phyloP scores from a whole-genome alignment of 2,888 invertebrate genomes.

The Elysia crispata region DNA sequence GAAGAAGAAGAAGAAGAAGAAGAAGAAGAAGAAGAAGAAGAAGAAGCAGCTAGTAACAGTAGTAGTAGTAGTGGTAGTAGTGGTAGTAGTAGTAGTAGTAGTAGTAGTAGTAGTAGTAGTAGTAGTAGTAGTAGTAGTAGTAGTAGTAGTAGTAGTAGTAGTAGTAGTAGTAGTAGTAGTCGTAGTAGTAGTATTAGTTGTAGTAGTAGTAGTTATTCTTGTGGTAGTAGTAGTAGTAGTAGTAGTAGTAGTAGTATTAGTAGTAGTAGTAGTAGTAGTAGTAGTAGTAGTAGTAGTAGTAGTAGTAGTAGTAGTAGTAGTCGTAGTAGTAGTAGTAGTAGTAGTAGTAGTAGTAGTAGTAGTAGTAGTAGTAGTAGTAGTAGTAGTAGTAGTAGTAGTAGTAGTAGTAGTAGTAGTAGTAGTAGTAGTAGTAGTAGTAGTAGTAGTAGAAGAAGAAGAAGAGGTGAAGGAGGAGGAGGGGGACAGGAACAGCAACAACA shows the following conservation, averaged over 20 bases:
- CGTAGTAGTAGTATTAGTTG: no score
- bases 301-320: conserved; percentile 24
- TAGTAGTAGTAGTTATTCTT: no score
- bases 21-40: background rate
- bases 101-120: background rate
- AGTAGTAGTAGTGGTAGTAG: background rate
- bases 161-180: conserved; percentile 9
- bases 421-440: conserved; percentile 25
- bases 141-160: background rate
- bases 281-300: conserved; percentile 23
- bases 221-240: no score
- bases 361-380: conserved; percentile 21
- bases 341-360: conserved; percentile 32
- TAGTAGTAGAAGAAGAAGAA: conserved; percentile 20
- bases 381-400: conserved; percentile 11
- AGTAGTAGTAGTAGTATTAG: no score
- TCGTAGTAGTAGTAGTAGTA: conserved; percentile 30
- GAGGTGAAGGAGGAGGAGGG: no score
- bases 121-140: background rate
- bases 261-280: no score
- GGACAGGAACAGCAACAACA: no score
- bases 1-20: conserved; percentile 1
- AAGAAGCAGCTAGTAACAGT: no score
- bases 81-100: background rate
- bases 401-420: conserved; percentile 32